phyloP scores from a whole-genome alignment of 2,113 vertebrate genomes.

The Tylochromis polylepis region DNA sequence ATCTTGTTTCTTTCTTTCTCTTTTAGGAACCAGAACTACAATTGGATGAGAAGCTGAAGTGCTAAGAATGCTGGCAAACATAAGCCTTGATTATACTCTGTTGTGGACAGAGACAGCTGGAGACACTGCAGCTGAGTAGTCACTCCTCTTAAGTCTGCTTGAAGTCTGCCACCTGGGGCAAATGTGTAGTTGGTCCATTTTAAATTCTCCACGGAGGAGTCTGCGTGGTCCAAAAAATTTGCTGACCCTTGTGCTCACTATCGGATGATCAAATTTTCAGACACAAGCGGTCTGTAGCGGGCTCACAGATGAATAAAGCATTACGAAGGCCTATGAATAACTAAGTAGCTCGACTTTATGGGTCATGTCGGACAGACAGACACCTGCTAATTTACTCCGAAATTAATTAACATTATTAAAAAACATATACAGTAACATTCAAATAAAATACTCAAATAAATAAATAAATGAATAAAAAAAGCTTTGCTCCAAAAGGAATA shows the following conservation, averaged over 20 bases:
- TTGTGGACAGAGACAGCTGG: not conserved
- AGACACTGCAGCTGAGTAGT: not conserved
- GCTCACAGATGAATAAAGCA: not conserved
- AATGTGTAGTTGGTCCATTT: not conserved
- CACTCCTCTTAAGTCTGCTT: not conserved
- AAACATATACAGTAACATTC: not conserved
- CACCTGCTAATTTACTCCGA: not conserved
- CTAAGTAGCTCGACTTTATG: not conserved
- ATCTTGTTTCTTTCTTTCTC: not conserved
- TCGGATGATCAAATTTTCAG: fast-evolving
- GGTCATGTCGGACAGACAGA: not conserved
- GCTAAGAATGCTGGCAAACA: not conserved
- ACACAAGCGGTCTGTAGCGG: not conserved
- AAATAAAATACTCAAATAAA: not conserved
- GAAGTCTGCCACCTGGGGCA: not conserved
- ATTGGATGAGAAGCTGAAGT: not conserved
- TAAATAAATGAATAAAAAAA: not conserved
- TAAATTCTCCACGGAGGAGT: not conserved
- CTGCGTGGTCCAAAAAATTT: not conserved
- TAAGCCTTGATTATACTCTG: not conserved
- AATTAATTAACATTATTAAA: not conserved
- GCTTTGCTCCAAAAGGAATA: not conserved
- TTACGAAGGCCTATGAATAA: not conserved
- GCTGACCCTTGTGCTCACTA: not conserved
- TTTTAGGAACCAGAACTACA: not conserved